phyloP scores from a whole-genome alignment of 2,113 vertebrate genomes.

The Poecile atricapillus region DNA sequence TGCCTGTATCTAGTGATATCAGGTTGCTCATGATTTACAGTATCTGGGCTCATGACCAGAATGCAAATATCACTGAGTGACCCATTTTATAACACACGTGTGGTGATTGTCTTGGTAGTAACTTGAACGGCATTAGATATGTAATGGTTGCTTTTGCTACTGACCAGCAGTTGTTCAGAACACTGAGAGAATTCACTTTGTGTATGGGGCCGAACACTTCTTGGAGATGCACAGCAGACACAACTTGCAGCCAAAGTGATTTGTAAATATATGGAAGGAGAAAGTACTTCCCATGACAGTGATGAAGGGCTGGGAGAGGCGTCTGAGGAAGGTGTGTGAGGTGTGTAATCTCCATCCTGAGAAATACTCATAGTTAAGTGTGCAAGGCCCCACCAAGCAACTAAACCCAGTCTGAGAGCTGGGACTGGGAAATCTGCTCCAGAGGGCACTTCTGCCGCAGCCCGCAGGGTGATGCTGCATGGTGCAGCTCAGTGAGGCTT shows the following conservation, averaged over 20 bases:
- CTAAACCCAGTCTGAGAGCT: background rate
- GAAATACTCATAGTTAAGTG: background rate
- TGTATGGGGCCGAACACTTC: background rate
- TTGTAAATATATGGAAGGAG: background rate
- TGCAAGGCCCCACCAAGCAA: rapidly evolving
- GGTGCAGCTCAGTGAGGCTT: background rate
- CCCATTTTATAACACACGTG: background rate
- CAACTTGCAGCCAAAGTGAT: background rate
- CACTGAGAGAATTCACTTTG: background rate
- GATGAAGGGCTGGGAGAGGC: background rate
- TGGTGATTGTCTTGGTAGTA: background rate
- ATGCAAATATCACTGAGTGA: background rate
- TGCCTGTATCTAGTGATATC: background rate
- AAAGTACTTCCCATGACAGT: background rate
- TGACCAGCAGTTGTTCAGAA: background rate
- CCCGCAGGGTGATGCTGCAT: rapidly evolving
- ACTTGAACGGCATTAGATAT: background rate
- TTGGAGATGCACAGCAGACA: background rate
- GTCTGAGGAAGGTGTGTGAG: background rate
- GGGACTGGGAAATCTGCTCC: background rate
- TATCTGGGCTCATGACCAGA: background rate
- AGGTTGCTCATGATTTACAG: background rate
- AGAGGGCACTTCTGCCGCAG: background rate
- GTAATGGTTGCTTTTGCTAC: background rate
- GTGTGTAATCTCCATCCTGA: background rate